phyloP scores from a whole-genome alignment of 2,113 vertebrate genomes.

The Catharus bicknelli region DNA sequence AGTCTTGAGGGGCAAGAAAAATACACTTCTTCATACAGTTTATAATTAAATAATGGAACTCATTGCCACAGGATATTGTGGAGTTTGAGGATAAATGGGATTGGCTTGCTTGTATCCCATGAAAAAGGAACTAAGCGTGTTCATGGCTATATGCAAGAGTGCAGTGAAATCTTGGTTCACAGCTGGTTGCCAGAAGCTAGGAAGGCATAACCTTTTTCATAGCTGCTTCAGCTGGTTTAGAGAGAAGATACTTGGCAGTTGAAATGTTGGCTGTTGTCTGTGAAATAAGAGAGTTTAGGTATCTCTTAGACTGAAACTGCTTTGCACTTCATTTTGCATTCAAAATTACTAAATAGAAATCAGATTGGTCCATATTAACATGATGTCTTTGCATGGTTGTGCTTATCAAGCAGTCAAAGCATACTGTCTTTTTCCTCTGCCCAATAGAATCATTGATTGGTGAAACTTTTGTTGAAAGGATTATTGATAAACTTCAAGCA shows the following conservation, averaged over 20 bases:
- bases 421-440: background rate
- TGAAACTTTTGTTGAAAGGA: slow-evolving; percentile 86
- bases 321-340: background rate
- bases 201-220: background rate
- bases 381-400: background rate
- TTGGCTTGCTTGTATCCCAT: background rate
- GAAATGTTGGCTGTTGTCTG: background rate
- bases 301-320: background rate
- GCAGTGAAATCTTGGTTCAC: background rate
- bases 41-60: background rate
- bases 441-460: slow-evolving; percentile 86
- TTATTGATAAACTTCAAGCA: slow-evolving; percentile 88
- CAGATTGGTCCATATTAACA: background rate
- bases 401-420: background rate
- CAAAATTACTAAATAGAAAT: background rate
- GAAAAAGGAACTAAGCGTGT: background rate
- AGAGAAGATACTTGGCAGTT: background rate
- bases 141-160: background rate
- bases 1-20: background rate
- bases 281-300: background rate
- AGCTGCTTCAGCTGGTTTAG: background rate
- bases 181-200: background rate
- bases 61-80: background rate
- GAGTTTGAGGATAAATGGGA: background rate
- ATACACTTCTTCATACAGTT: background rate